Evolutionary conservation across 2,113 vertebrate genomes (phyloP), one percentile per base, ranked within the genome.

Genomic region (Passer domesticus): DNA sequence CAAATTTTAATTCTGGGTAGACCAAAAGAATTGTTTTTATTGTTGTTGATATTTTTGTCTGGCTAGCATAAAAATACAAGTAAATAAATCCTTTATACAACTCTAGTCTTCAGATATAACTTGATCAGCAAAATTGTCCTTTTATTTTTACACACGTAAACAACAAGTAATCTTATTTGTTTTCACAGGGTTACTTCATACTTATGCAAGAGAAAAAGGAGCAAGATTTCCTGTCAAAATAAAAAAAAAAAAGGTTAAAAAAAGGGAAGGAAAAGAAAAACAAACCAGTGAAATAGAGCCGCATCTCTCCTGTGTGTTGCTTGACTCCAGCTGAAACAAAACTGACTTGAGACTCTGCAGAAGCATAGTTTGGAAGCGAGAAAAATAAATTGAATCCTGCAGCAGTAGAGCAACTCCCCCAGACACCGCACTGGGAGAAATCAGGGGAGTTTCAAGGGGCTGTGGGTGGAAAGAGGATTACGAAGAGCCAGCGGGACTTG

Each of bases 401-500:
- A 95, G 88, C 90, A 92, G 64, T 5, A 92, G 52, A 94, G 92
- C 44, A 94, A 83, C 86, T 93, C 91, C 80, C 83, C 64, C 46
- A 20, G 91, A 89, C 76, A 81, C 27, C 0, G 47, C 60, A 20
- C 83, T 92, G 95, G 94, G 92, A 97, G 73, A 88, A 94, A 96
- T 90, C 92, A 92, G 77, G 76, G 92, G 86, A 93, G 83, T 95
- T 97, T 90, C 92, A 95, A 96, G 95, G 91, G 89, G 59, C 91
- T 96, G 95, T 96, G 95, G 89, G 91, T 97, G 94, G 95, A 95
- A 89, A 90, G 77, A 94, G 92, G 91, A 95, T 95, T 97, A 95
- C 55, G 52, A 93, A 92, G 86, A 96, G 94, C 95, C 92, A 93
- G 94, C 1, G 7, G 60, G 91, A 96, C 64, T 96, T 95, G 95